Evolutionary conservation across 2,888 invertebrate genomes (phyloP), one percentile per base, ranked within the genome.

Genomic region (Arctia plantaginis): DNA sequence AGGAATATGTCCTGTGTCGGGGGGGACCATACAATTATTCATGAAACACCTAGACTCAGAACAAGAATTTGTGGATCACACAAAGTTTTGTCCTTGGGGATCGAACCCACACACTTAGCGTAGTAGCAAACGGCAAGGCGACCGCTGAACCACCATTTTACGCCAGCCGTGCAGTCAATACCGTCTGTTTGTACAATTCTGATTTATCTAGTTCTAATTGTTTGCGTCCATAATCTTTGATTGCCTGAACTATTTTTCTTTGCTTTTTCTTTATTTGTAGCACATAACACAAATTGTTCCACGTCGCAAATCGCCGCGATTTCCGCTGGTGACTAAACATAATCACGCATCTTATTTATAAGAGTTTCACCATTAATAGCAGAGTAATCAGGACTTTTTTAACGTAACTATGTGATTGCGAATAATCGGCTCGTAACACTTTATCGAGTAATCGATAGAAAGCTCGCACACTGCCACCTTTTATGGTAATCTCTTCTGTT

Each of bases 291-390:
- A 30, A 30, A 30, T 62, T 30, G 18, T 30, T 30, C 30, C 67
- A 67, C 30, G 33, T 59, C 66, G 72, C 65, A 72, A 74, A 41
- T 76, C 71, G 55, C 69, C 18, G 51, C 30, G 27, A 35, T 71
- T 84, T 85, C 85, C 82, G 75, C 30, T 64, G 74, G 51, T 78
- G 77, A 79, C 77, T 80, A 72, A 77, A 78, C 79, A 74, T 82
- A 83, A 85, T 79, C 69, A 66, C 74, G 67, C 78, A 72, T 72
- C 80, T 73, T 70, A 80, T 76, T 44, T 77, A 68, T 74, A 74
- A 77, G 71, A 77, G 81, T 84, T 85, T 85, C 84, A 78, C 85
- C 77, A 41, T 69, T 83, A 83, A 83, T 84, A 71, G 77, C 76
- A 27, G 66, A 78, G 69, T 80, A 81, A 84, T 85, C 75, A 77